Conservation (phyloP, 2,888 invertebrate species). For the Sminthurides aquaticus region DNA sequence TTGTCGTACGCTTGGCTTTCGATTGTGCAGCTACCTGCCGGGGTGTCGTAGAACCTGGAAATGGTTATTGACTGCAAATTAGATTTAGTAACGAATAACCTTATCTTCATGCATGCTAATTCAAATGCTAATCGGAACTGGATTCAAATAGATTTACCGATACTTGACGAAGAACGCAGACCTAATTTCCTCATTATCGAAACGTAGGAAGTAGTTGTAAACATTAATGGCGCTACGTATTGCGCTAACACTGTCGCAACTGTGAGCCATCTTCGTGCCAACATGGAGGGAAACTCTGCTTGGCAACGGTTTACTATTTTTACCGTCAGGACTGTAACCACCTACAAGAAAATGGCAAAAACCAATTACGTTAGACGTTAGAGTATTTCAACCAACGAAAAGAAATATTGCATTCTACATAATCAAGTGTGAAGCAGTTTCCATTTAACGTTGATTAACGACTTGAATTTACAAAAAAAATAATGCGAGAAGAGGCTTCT, state of each 20-base stretch:
- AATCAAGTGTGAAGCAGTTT: too few relatives aligned
- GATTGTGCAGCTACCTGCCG: constrained; percentile 47
- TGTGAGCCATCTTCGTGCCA: constrained; percentile 46
- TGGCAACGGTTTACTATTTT: constrained; percentile 45
- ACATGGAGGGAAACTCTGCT: constrained; percentile 45
- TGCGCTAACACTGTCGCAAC: constrained; percentile 47
- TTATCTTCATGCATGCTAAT: too few relatives aligned
- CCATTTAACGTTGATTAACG: too few relatives aligned
- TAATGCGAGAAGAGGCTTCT: too few relatives aligned
- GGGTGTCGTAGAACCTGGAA: constrained; percentile 47
- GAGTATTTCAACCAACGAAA: too few relatives aligned
- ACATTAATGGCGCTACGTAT: constrained; percentile 48
- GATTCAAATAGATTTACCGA: too few relatives aligned
- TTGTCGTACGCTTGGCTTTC: constrained; percentile 48
- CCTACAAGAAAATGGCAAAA: constrained; percentile 27
- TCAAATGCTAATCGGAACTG: too few relatives aligned
- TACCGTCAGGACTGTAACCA: constrained; percentile 42
- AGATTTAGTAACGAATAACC: neutral
- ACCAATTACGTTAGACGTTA: too few relatives aligned
- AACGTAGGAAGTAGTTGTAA: constrained; percentile 47
- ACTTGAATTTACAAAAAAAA: too few relatives aligned
- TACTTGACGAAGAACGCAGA: constrained; percentile 30
- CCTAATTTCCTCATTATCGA: constrained; percentile 43
- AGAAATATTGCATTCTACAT: too few relatives aligned
- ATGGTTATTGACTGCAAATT: neutral